phyloP scores from a whole-genome alignment of 2,113 vertebrate genomes.

The Climacteris rufus region DNA sequence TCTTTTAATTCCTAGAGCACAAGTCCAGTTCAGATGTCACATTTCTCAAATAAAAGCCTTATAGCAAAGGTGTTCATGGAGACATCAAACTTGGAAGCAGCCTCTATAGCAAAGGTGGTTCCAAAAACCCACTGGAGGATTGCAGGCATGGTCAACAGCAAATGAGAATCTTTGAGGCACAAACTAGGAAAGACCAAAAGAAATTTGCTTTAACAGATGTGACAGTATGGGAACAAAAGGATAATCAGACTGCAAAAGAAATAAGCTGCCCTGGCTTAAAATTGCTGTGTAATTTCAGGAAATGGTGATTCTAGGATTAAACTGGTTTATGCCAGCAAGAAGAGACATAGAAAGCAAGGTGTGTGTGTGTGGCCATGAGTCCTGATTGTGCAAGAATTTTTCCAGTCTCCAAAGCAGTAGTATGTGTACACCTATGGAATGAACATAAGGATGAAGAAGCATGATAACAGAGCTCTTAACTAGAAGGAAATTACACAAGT shows the following conservation, averaged over 20 bases:
- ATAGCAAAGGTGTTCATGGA: background rate
- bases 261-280: background rate
- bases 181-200: background rate
- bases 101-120: background rate
- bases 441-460: background rate
- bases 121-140: background rate
- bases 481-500: background rate
- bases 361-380: background rate
- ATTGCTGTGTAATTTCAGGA: background rate
- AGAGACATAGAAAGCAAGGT: background rate
- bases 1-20: background rate
- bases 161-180: background rate
- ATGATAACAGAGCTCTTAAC: background rate
- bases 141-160: background rate
- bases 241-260: background rate
- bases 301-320: background rate
- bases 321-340: background rate
- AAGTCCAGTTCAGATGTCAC: background rate
- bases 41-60: background rate
- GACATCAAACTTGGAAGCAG: background rate
- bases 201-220: background rate
- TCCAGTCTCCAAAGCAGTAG: background rate
- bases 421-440: background rate
- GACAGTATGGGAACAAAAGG: background rate
- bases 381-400: background rate